Percentiles rank a stretch among this genome's conserved stretches.
phyloP scores from a whole-genome alignment of 2,797 vertebrate species.

The Eidolon dupreanum region DNA sequence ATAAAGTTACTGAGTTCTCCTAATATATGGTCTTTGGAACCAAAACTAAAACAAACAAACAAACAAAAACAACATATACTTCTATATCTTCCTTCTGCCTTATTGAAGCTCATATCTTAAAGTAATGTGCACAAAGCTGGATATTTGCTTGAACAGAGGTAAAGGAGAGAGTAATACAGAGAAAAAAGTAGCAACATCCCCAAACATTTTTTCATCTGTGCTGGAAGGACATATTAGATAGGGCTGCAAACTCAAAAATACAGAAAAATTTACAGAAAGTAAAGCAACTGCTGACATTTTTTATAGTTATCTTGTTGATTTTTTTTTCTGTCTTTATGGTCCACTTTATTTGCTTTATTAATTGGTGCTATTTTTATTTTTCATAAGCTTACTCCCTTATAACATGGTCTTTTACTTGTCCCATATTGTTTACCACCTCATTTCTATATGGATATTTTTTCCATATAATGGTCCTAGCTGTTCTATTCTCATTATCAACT shows the following conservation, averaged over 20 bases:
- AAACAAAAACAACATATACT: background rate
- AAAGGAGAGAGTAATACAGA: background rate
- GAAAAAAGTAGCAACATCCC: background rate
- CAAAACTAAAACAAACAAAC: background rate
- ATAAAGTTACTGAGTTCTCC: background rate
- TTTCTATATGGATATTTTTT: background rate
- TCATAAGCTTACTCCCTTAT: background rate
- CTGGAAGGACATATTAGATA: background rate
- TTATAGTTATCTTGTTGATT: background rate
- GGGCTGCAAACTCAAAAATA: background rate
- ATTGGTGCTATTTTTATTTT: background rate
- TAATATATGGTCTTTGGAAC: background rate
- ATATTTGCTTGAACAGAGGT: background rate
- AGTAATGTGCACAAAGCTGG: background rate
- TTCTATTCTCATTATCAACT: background rate
- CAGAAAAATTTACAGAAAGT: background rate
- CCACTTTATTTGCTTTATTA: background rate
- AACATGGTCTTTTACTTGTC: background rate
- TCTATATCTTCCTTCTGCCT: background rate
- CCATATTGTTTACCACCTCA: background rate
- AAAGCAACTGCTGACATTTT: background rate
- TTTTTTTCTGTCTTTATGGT: background rate
- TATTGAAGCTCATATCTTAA: background rate
- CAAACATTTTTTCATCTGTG: background rate
- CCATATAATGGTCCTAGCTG: background rate